phyloP scores from a whole-genome alignment of 2,797 vertebrate species.

The Cossypha dichroa region DNA sequence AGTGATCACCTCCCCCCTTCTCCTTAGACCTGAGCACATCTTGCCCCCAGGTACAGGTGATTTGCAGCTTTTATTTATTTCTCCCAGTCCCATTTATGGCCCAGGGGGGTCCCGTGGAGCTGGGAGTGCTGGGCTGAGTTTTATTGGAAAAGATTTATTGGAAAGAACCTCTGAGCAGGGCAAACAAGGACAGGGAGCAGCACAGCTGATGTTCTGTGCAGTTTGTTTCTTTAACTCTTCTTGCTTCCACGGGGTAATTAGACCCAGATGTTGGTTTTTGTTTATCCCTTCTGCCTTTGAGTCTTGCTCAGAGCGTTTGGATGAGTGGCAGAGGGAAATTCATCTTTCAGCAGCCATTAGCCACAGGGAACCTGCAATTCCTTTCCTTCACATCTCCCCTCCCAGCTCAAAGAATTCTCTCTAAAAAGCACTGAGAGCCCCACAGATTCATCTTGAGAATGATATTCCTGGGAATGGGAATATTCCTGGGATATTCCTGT shows the following conservation, averaged over 20 bases:
- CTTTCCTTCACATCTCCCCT: not conserved
- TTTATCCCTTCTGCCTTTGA: not conserved
- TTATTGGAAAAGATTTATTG: not conserved
- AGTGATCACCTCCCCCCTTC: not conserved
- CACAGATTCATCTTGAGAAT: not conserved
- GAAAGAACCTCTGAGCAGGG: not conserved
- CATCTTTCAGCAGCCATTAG: not conserved
- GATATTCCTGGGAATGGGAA: not conserved
- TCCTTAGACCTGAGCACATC: not conserved
- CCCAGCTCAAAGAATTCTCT: not conserved
- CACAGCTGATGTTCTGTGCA: not conserved
- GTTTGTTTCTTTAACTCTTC: not conserved
- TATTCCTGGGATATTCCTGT: not conserved
- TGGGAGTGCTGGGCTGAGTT: not conserved
- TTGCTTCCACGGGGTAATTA: not conserved
- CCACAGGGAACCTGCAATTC: not conserved
- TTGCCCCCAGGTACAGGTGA: not conserved
- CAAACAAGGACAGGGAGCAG: not conserved
- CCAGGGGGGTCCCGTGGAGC: fast-evolving
- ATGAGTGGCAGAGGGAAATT: not conserved
- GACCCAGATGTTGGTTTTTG: slow-evolving; percentile 19
- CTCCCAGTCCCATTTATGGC: not conserved
- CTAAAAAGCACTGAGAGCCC: not conserved
- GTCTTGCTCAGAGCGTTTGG: not conserved
- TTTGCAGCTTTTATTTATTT: not conserved